These are phyloP conservation scores for Clarias gariepinus DNA, from an alignment of 2,113 vertebrate genomes.

Conservation along the genomic window DNA sequence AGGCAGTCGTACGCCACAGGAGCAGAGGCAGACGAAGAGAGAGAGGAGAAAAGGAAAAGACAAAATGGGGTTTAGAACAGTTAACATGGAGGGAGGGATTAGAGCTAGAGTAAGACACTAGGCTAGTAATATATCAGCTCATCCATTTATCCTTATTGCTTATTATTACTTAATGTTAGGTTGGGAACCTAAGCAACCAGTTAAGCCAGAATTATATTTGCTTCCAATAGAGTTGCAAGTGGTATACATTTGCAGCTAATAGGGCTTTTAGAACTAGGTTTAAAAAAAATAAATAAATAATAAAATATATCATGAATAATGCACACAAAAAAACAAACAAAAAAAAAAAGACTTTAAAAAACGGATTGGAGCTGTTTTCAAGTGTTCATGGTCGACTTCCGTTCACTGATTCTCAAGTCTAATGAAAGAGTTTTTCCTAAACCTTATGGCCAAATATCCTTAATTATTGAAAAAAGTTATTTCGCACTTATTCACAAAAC, in stretches of 20 bases:
- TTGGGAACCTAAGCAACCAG: not conserved
- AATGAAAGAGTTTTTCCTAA: not conserved
- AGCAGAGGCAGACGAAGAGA: conserved; percentile 58
- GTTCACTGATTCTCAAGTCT: not conserved
- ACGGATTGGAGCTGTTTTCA: not conserved
- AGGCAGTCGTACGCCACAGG: conserved; percentile 22
- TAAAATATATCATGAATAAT: no score
- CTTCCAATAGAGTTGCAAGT: not conserved
- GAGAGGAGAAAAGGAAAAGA: conserved; percentile 69
- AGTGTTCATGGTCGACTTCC: not conserved
- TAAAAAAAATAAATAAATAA: no score
- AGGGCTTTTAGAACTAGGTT: not conserved
- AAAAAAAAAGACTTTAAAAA: not conserved
- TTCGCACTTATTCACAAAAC: not conserved
- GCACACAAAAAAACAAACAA: not conserved
- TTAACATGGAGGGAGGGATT: conserved; percentile 60
- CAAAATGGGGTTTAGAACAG: conserved; percentile 55
- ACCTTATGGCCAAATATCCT: not conserved
- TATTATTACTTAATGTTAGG: not conserved
- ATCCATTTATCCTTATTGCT: not conserved
- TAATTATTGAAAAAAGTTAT: not conserved
- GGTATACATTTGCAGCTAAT: not conserved
- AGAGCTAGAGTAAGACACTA: not conserved
- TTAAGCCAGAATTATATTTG: not conserved
- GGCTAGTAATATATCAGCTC: not conserved